A percentile compares a stretch with the other conserved stretches of the same genome.
Conservation (phyloP, 2,113 vertebrate genomes). For the Sander lucioperca region DNA sequence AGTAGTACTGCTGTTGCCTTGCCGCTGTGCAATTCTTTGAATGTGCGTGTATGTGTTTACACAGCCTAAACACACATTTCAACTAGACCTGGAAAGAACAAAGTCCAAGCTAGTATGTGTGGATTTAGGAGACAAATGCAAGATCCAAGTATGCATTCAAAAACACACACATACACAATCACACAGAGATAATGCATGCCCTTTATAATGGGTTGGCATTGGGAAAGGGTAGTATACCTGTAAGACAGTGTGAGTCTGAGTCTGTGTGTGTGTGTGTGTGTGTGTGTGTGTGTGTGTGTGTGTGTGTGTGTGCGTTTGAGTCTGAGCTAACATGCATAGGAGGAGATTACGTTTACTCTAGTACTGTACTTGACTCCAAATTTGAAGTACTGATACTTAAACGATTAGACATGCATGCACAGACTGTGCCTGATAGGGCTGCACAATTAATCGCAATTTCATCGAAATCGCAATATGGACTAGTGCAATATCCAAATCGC, state of each 20-base stretch:
- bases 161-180: slow-evolving; percentile 8
- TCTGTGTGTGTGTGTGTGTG: not conserved
- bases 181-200: slow-evolving; percentile 1
- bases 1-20: slow-evolving; percentile 56
- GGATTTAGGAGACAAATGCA: slow-evolving; percentile 44
- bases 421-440: too few relatives aligned
- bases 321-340: not conserved
- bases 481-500: too few relatives aligned
- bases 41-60: slow-evolving; percentile 64
- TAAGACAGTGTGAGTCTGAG: not conserved
- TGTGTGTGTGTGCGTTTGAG: not conserved
- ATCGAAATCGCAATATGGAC: too few relatives aligned
- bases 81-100: slow-evolving; percentile 69
- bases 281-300: too few relatives aligned
- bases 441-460: too few relatives aligned
- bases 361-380: not conserved
- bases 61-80: slow-evolving; percentile 70
- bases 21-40: slow-evolving; percentile 52
- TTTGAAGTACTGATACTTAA: not conserved
- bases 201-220: slow-evolving; percentile 11
- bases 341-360: not conserved
- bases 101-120: slow-evolving; percentile 63
- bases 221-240: slow-evolving; percentile 8
- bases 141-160: slow-evolving; percentile 18
- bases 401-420: too few relatives aligned